These are phyloP conservation scores for Oncorhynchus gorbuscha DNA, from an alignment of 2,113 vertebrate species.

Conservation along the genomic window DNA sequence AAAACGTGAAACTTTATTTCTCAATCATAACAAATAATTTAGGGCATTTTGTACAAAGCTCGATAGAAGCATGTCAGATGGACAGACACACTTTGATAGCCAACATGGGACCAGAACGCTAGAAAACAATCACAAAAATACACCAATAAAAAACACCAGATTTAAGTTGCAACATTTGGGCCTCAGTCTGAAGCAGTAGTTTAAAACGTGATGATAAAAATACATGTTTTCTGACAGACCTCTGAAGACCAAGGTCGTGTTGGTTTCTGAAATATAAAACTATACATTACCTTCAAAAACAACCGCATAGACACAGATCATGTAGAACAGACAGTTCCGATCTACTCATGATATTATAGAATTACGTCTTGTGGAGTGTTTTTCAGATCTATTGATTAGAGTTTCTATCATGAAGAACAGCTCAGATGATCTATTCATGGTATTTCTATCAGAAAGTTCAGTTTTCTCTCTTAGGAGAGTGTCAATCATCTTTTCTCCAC, in stretches of 20 bases:
- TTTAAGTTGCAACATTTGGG: no score
- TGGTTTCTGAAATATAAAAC: not conserved
- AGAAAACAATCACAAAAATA: not conserved
- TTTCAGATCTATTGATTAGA: no score
- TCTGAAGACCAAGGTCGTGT: no score
- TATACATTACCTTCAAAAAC: no score
- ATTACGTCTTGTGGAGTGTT: no score
- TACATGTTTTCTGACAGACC: no score
- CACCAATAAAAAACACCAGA: not conserved
- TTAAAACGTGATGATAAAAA: not conserved
- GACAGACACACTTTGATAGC: no score
- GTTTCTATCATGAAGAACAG: no score
- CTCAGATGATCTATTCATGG: not conserved
- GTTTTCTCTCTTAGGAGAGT: not conserved
- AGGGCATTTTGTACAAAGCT: slow-evolving; percentile 54
- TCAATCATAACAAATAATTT: slow-evolving; percentile 48
- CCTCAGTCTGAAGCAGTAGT: no score
- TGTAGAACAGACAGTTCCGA: no score
- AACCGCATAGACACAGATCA: no score
- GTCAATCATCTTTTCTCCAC: not conserved
- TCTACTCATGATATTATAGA: no score
- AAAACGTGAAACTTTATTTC: slow-evolving; percentile 34
- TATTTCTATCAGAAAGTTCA: not conserved
- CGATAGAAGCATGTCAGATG: not conserved
- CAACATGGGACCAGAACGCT: not conserved